These are phyloP conservation scores for Anticlea derivata DNA, from an alignment of 2,888 invertebrate species.

Conservation along the genomic window DNA sequence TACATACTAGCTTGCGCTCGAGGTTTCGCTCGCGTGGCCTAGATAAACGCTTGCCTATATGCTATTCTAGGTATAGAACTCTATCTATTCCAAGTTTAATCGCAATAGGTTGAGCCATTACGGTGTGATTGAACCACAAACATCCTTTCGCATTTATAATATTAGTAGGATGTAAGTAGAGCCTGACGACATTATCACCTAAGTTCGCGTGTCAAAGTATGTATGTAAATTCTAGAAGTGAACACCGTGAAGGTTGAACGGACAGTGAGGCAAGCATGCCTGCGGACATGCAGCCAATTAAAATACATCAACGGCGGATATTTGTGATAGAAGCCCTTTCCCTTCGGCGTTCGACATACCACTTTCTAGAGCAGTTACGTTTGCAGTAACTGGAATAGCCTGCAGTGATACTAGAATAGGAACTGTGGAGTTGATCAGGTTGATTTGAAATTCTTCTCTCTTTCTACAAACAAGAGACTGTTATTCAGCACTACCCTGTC, in stretches of 20 bases:
- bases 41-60: no score
- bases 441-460: no score
- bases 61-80: no score
- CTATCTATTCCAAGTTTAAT: no score
- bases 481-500: no score
- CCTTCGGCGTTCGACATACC: conserved; percentile 43
- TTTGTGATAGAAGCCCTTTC: conserved; percentile 50
- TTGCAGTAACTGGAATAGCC: conserved; percentile 47
- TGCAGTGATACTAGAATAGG: conserved; percentile 1
- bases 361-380: conserved; percentile 57
- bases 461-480: no score
- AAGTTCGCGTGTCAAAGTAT: conserved; percentile 22
- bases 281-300: conserved; percentile 38
- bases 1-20: no score
- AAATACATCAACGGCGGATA: conserved; percentile 43
- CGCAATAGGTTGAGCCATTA: no score
- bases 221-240: conserved; percentile 11
- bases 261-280: conserved; percentile 34
- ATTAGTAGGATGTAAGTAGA: no score
- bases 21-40: no score
- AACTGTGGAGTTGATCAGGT: not conserved
- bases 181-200: not conserved
- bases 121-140: no score
- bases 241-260: conserved; percentile 33
- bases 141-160: no score